These are phyloP conservation scores for Macropis europaea DNA, from an alignment of 2,888 invertebrate genomes.

Conservation along the genomic window DNA sequence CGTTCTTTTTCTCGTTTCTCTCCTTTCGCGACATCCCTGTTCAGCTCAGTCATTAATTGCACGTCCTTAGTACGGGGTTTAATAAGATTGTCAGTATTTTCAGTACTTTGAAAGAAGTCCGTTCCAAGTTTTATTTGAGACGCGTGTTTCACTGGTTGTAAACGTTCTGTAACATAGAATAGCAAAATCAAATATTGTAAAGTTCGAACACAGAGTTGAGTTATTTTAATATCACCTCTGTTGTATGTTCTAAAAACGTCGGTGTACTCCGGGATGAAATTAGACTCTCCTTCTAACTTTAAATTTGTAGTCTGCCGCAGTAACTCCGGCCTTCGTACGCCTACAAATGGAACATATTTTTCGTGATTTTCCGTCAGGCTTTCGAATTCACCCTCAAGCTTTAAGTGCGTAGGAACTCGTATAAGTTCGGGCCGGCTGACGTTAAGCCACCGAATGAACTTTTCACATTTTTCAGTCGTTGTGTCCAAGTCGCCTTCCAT, in stretches of 20 bases:
- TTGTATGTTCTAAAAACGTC: constrained; percentile 75
- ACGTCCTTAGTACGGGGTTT: constrained; percentile 53
- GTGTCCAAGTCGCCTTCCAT: constrained; percentile 81
- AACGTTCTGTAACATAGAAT: constrained; percentile 60
- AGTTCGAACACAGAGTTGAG: not conserved
- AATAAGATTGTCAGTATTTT: constrained; percentile 50
- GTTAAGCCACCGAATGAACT: constrained; percentile 76
- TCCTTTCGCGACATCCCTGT: constrained; percentile 55
- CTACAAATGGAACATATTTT: constrained; percentile 79
- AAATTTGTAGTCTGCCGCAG: constrained; percentile 79
- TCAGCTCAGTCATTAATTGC: constrained; percentile 49
- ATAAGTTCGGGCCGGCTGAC: constrained; percentile 78
- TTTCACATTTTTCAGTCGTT: constrained; percentile 81
- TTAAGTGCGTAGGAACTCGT: constrained; percentile 79
- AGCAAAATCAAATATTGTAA: not conserved
- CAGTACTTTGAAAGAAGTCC: constrained; percentile 59
- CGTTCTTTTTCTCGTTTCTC: constrained; percentile 49
- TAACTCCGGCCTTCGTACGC: constrained; percentile 77
- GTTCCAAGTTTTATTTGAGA: constrained; percentile 67
- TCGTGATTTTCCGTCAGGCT: constrained; percentile 80
- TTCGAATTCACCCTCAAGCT: constrained; percentile 81
- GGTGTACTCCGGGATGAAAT: constrained; percentile 79
- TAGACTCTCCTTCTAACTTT: constrained; percentile 80
- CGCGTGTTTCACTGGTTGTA: constrained; percentile 65
- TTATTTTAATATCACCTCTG: constrained; percentile 56